phyloP scores from a whole-genome alignment of 2,113 vertebrate species.

The Eclectus roratus region DNA sequence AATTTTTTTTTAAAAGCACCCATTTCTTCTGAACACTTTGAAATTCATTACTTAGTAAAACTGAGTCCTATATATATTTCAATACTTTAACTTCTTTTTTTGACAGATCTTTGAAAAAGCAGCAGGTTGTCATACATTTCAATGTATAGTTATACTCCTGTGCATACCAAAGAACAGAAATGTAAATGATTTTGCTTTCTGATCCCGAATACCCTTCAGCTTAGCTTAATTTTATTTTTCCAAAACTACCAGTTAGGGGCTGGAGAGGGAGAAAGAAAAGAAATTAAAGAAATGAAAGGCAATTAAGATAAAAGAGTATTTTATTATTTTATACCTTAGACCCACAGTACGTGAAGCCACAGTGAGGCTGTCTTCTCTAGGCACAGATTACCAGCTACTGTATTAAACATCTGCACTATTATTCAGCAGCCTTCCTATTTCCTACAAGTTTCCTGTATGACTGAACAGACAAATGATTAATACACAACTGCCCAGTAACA shows the following conservation, averaged over 20 bases:
- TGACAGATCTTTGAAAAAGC: not conserved
- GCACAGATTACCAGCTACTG: not conserved
- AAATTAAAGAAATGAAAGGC: not conserved
- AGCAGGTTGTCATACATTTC: not conserved
- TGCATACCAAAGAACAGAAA: not conserved
- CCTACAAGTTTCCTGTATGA: constrained; percentile 68
- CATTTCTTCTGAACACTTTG: not conserved
- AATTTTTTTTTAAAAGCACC: not conserved
- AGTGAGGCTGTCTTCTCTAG: not conserved
- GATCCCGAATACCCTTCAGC: not conserved
- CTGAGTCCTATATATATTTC: not conserved
- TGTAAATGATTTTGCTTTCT: not conserved
- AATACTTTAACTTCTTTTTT: not conserved
- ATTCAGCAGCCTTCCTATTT: constrained; percentile 44
- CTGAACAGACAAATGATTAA: constrained; percentile 66
- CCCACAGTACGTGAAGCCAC: not conserved
- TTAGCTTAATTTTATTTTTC: not conserved
- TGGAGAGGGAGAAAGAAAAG: not conserved
- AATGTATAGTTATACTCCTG: not conserved
- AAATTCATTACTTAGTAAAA: not conserved
- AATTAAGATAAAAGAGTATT: not conserved
- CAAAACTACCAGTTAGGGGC: not conserved
- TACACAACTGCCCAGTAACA: constrained; percentile 57
- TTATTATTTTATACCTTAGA: not conserved
- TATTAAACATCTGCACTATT: constrained; percentile 44